Base-by-base conservation (phyloP, 2,888 invertebrate genomes). In the Amphipoea lucens region DNA sequence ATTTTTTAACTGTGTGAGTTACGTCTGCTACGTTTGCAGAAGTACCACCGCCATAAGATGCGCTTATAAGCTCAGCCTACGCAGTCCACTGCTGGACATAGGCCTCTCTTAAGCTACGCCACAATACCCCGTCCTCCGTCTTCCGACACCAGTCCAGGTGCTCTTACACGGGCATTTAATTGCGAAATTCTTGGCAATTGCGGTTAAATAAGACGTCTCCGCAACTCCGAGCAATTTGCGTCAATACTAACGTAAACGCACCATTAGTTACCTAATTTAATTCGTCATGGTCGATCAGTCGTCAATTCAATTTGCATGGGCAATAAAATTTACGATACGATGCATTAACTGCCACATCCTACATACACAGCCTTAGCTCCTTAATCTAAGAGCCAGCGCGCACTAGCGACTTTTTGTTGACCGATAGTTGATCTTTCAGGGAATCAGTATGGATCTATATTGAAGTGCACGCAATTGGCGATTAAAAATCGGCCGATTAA, bases 281-380 rank as follows among this genome's bases (percentile, higher is more conserved):
- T 42, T 67, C 12, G 12, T 67, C 67, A 78, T 57, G 17, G 23
- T 60, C n/a, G 29, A 48, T 40, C 40, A 40, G 40, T 20, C n/a
- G 12, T 48, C 36, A 67, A 67, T 57, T 60, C 17, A 60, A 79
- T 68, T 79, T 29, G 7, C 12, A 40, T 20, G 7, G 5, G 1
- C 40, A 60, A 29, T 79, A 40, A 17, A 67, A 74, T 65, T 54
- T 23, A 63, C 36, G 29, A 51, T 14, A 20, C 40, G 12, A 79
- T 51, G 36, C 12, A 42, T 69, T 68, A 42, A 51, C 23, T 79
- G 29, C 42, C 5, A 23, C 12, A 62, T 14, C 60, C 60, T 48
- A 20, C n/a, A n/a, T n/a, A n/a, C n/a, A n/a, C n/a, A 29, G 17
- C 9, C 17, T 23, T 17, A 63, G 20, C 11, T 20, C 4, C 23